Conservation (phyloP, 2,797 vertebrate species). For the Phylloscopus collybita region DNA sequence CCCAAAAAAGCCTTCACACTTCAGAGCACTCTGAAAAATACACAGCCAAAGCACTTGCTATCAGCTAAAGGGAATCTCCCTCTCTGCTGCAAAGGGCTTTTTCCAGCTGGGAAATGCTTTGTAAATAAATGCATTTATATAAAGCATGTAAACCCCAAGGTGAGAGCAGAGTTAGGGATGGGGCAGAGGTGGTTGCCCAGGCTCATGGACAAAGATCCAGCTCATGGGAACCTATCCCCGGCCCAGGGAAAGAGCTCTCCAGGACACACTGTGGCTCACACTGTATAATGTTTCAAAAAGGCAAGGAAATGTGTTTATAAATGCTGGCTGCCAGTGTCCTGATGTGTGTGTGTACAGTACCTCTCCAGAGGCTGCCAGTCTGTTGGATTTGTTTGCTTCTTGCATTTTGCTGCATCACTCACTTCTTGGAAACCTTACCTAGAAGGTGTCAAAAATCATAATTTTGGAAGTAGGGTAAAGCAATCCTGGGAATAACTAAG, state of each 20-base stretch:
- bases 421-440: background rate
- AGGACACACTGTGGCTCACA: background rate
- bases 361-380: conserved; percentile 15
- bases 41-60: background rate
- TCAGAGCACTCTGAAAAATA: conserved; percentile 48
- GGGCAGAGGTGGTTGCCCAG: background rate
- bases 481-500: background rate
- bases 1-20: conserved; percentile 38
- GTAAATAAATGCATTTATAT: conserved; percentile 13
- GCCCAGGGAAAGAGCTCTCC: background rate
- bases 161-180: background rate
- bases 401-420: background rate
- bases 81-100: background rate
- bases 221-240: background rate
- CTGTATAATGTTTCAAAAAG: background rate
- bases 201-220: background rate
- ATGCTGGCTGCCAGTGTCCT: background rate
- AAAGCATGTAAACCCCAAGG: background rate
- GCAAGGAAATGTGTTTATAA: background rate
- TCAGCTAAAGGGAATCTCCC: conserved; percentile 12
- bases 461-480: background rate
- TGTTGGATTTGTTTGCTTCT: background rate
- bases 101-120: conserved; percentile 9
- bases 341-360: background rate
- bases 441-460: background rate